Percentiles rank a stretch among this genome's conserved stretches.
phyloP scores from a whole-genome alignment of 53 echinoderm and acorn worm species.

The Holothuria scabra region DNA sequence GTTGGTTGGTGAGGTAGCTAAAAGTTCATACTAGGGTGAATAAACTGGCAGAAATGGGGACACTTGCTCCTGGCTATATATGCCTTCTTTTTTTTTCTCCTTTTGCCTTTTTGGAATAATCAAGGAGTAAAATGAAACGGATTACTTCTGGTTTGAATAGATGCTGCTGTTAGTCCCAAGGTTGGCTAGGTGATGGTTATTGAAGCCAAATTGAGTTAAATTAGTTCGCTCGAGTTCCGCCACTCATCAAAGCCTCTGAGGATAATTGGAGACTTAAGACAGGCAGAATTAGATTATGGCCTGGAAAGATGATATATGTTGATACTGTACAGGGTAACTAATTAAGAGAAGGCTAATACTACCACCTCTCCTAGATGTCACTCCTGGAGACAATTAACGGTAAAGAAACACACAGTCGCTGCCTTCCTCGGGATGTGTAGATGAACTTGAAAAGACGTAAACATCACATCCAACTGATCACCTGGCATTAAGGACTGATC shows the following conservation, averaged over 20 bases:
- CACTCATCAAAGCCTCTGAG: constrained; percentile 31
- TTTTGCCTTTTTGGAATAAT: constrained; percentile 18
- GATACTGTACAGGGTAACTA: constrained; percentile 32
- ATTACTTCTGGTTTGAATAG: constrained; percentile 23
- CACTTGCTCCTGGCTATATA: constrained; percentile 38
- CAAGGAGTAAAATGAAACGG: constrained; percentile 41
- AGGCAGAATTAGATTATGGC: constrained; percentile 41
- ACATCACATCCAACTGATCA: constrained; percentile 3
- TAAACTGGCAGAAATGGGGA: constrained; percentile 51
- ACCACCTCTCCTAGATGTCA: constrained; percentile 36
- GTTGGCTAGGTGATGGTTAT: constrained; percentile 43
- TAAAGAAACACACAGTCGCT: constrained; percentile 10
- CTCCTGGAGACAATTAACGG: constrained; percentile 31
- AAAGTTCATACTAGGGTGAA: constrained; percentile 48
- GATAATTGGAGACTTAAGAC: constrained; percentile 39
- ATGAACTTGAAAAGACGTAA: constrained; percentile 15
- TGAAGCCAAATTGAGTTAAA: constrained; percentile 46
- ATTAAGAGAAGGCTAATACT: constrained; percentile 28
- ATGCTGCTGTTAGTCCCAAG: constrained; percentile 36
- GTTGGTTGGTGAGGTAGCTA: constrained; percentile 19
- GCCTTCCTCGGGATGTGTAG: constrained; percentile 6
- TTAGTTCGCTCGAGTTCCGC: constrained; percentile 40
- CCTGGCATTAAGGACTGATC: constrained; percentile 26
- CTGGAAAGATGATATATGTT: constrained; percentile 39
- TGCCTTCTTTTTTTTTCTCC: background rate